These are phyloP conservation scores for Ailurus styani DNA, from an alignment of 2,113 vertebrate species.

Conservation along the genomic window DNA sequence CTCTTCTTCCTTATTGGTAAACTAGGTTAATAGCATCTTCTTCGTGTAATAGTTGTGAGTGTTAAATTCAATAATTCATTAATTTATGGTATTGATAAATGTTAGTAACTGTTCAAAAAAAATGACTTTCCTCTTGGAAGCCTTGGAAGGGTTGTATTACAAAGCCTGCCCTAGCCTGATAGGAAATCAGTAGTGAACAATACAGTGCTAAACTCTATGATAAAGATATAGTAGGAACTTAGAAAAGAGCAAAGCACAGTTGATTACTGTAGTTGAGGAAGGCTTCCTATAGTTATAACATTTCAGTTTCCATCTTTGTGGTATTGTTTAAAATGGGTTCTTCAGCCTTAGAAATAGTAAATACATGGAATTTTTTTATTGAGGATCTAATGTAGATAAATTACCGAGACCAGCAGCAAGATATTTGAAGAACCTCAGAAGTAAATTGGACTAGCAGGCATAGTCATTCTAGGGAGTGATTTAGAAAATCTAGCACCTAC, in stretches of 20 bases:
- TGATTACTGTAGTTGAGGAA: neutral
- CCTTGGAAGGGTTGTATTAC: neutral
- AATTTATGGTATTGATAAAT: constrained; percentile 8
- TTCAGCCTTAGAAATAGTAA: constrained; percentile 30
- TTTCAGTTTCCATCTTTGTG: neutral
- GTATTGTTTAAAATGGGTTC: neutral
- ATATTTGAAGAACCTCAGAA: neutral
- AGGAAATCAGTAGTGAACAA: neutral
- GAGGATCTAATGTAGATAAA: neutral
- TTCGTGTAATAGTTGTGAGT: neutral
- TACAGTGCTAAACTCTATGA: neutral
- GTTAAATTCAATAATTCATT: neutral
- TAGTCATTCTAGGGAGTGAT: neutral
- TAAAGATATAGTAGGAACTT: neutral
- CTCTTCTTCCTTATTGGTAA: constrained; percentile 3
- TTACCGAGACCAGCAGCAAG: neutral
- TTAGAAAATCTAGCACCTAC: neutral
- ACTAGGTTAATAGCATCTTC: neutral
- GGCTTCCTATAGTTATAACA: neutral
- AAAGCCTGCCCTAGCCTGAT: neutral
- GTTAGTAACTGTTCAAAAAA: constrained; percentile 3
- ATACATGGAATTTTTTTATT: neutral
- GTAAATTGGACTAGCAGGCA: neutral
- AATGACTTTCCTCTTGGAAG: neutral
- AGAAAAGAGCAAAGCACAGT: neutral